Evolutionary conservation across 1,140 invertebrate species (phyloP).

Genomic region (Bombus balteatus): DNA sequence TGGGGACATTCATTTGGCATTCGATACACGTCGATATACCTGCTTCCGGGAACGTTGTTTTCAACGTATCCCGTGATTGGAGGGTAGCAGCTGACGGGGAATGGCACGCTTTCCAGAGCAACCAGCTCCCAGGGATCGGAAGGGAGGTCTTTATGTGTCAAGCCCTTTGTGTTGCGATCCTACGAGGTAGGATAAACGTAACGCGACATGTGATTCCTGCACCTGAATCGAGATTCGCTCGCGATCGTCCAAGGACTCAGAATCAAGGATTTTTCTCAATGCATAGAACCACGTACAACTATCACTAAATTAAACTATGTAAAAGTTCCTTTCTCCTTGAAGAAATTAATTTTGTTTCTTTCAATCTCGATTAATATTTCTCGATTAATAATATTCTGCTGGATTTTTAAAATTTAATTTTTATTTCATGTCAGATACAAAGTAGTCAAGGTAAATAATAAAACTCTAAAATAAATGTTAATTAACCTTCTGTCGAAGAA

Average conservation of each 20-base stretch:
- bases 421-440: too few relatives aligned
- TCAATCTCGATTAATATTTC: too few relatives aligned
- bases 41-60: conserved; percentile 41
- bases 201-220: conserved; percentile 62
- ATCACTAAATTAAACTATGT: neutral
- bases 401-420: too few relatives aligned
- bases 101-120: conserved; percentile 65
- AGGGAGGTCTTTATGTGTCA: conserved; percentile 58
- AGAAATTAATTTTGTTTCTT: neutral
- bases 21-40: conserved; percentile 49
- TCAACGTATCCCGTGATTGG: conserved; percentile 54
- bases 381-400: too few relatives aligned
- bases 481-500: too few relatives aligned
- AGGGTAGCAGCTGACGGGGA: conserved; percentile 63
- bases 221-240: conserved; percentile 52
- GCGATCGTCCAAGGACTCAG: conserved; percentile 19
- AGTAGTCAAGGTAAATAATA: too few relatives aligned
- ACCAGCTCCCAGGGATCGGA: conserved; percentile 11
- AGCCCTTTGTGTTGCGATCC: conserved; percentile 56
- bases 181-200: conserved; percentile 48
- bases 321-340: neutral
- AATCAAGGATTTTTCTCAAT: neutral
- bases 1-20: conserved; percentile 19
- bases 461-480: too few relatives aligned
- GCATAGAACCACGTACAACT: neutral